Base-by-base conservation (phyloP, 1,140 invertebrate species). In the Eulimnadia texana region DNA sequence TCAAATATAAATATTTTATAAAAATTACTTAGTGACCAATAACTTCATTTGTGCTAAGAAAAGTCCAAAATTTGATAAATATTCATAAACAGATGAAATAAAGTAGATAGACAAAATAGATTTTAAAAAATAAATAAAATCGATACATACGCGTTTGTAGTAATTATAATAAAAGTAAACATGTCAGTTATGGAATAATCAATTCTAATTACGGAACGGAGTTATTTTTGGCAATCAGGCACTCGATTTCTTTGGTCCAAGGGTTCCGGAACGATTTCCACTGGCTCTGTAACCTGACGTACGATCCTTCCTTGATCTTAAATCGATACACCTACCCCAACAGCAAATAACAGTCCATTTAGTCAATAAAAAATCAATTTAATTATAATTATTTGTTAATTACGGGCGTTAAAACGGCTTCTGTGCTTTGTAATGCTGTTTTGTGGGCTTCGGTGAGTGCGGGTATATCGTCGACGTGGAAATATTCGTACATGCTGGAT, bases 401-500 rank as follows among this genome's bases (percentile, higher is more conserved):
- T 69, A 79, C 77, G 67, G 82, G 77, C 1, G 87, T 90, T 11
- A 74, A 80, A 6, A 86, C 73, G 16, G 78, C 73, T 54, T 83
- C 81, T 0, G 75, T 73, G n/a, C 75, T 75, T 67, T 86, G 79
- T 49, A 92, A 76, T 2, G 83, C 86, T 66, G 82, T 77, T 78
- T 91, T 88, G 72, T 95, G 92, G 54, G 84, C 82, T 67, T 92
- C 84, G 23, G 88, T 86, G 59, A 96, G 75, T 6, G 80, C 78
- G 16, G 80, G 74, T 62, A 94, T 84, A 71, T 94, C 91, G 53
- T 90, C 85, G 59, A 84, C 84, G 69, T 88, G 83, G 69, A 88
- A 92, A 75, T 93, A 93, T 72, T 95, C 92, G 72, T 94, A 95
- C 76, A 94, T 86, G 67, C 88, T 93, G 1, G 89, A 91, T 9